Base-by-base conservation (phyloP, 2,797 vertebrate species). In the Cephalopachus bancanus region DNA sequence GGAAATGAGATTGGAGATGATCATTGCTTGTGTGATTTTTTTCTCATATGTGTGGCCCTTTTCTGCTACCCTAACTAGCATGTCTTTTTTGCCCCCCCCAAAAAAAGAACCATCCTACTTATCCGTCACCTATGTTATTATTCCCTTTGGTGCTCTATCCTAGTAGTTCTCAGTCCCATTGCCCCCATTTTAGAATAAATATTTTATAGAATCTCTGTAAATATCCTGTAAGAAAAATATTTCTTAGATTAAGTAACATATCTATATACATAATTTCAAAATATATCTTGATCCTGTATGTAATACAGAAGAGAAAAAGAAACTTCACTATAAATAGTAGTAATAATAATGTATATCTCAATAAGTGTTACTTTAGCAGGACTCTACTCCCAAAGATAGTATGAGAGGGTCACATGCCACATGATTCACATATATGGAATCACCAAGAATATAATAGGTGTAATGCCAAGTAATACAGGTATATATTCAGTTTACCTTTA, bases 231-330 rank as follows among this genome's bases (percentile, higher is more conserved):
- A 93, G 74, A 15, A 91, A 93, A 67, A 51, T 30, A n/a, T 26
- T 74, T 90, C 28, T 81, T 87, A 55, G 28, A 72, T 59, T 65
- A 67, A 75, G 62, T 83, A 51, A 59, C n/a, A 30, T 49, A 37
- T 30, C 5, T 62, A 49, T 75, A 60, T 30, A 57, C 26, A 71
- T 57, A 96, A 59, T 74, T 87, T 71, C 28, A 33, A 87, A 28
- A 57, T 10, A 53, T 86, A 57, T 12, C 10, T 51, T 69, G 76
- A 72, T 16, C 1, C 0, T 51, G 3, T 80, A 57, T 89, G 10
- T 81, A 86, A 75, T 74, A 22, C 24, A 91, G 10, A 89, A 53
- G 55, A 95, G 12, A 94, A 72, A 57, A 69, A n/a, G 15, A 71
- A 64, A 60, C 44, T 44, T 44, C 44, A 17, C 26, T 69, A 7